Percentiles rank a stretch among this genome's conserved stretches.
Conservation (phyloP, 2,888 invertebrate genomes). For the Macaria notata region DNA sequence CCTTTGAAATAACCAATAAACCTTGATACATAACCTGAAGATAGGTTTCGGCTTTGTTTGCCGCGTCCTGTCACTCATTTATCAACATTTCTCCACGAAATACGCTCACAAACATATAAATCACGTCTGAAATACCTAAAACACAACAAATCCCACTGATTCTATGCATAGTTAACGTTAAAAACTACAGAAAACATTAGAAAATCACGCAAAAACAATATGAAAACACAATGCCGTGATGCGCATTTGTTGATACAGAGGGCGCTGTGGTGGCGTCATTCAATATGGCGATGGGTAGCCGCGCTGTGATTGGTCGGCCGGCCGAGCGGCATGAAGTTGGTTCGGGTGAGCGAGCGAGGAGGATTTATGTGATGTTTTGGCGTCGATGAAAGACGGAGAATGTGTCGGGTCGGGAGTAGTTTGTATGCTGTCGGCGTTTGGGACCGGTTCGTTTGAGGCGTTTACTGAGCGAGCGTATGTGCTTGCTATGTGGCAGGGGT, state of each 20-base stretch:
- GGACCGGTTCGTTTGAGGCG: conserved; percentile 79
- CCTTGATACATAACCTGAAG: conserved; percentile 49
- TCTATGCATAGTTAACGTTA: conserved; percentile 40
- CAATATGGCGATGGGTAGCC: conserved; percentile 76
- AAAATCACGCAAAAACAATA: conserved; percentile 68
- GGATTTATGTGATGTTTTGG: conserved; percentile 76
- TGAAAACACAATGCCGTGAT: conserved; percentile 59
- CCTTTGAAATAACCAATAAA: too few relatives aligned
- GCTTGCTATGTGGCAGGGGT: conserved; percentile 62
- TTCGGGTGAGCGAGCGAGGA: conserved; percentile 66
- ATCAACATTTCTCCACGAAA: conserved; percentile 44
- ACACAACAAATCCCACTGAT: conserved; percentile 55
- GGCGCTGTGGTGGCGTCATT: conserved; percentile 61
- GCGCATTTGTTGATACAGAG: conserved; percentile 64
- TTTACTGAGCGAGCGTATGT: conserved; percentile 71
- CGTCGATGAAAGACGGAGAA: conserved; percentile 76
- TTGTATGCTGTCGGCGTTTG: conserved; percentile 71
- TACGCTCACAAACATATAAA: conserved; percentile 38
- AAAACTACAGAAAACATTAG: conserved; percentile 50
- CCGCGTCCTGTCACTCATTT: conserved; percentile 53
- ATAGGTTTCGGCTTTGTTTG: conserved; percentile 55
- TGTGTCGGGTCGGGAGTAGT: conserved; percentile 70
- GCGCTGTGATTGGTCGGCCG: conserved; percentile 60
- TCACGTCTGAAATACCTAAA: conserved; percentile 33
- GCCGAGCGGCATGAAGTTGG: conserved; percentile 68